Conservation (phyloP, 2,888 invertebrate species). For the Leucophora obtusa region DNA sequence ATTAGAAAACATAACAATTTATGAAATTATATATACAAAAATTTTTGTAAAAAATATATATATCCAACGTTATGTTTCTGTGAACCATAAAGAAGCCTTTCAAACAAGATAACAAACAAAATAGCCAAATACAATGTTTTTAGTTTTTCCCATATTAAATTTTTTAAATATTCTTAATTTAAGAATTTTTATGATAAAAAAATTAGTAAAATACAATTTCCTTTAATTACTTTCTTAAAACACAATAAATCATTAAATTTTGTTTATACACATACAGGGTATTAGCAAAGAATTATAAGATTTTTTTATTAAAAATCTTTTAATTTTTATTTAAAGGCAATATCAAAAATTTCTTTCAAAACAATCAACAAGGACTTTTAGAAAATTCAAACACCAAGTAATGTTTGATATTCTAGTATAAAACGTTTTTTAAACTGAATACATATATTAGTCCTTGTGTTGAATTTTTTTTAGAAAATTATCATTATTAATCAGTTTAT, state of each 20-base stretch:
- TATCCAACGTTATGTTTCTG: conserved; percentile 64
- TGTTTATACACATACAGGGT: conserved; percentile 44
- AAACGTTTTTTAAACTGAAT: background rate
- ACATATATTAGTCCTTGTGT: background rate
- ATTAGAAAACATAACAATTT: conserved; percentile 60
- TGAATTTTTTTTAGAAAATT: conserved; percentile 4
- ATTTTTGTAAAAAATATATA: conserved; percentile 59
- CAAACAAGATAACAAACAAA: conserved; percentile 33
- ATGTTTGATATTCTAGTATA: background rate
- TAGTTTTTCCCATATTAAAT: conserved; percentile 18
- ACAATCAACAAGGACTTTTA: conserved; percentile 8
- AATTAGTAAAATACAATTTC: background rate
- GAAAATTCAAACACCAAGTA: background rate
- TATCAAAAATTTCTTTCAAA: conserved; percentile 23
- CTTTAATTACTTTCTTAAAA: background rate
- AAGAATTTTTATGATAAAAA: background rate
- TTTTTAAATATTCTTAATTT: conserved; percentile 12
- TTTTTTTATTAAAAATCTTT: conserved; percentile 12
- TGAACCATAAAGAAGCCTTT: conserved; percentile 66
- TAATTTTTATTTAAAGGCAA: conserved; percentile 13
- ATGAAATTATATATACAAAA: conserved; percentile 57
- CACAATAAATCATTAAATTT: conserved; percentile 12
- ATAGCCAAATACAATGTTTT: conserved; percentile 56
- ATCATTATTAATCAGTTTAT: conserved; percentile 9
- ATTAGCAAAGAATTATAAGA: conserved; percentile 40